Evolutionary conservation across 2,113 vertebrate genomes (phyloP).

Genomic region (Austrofundulus limnaeus): DNA sequence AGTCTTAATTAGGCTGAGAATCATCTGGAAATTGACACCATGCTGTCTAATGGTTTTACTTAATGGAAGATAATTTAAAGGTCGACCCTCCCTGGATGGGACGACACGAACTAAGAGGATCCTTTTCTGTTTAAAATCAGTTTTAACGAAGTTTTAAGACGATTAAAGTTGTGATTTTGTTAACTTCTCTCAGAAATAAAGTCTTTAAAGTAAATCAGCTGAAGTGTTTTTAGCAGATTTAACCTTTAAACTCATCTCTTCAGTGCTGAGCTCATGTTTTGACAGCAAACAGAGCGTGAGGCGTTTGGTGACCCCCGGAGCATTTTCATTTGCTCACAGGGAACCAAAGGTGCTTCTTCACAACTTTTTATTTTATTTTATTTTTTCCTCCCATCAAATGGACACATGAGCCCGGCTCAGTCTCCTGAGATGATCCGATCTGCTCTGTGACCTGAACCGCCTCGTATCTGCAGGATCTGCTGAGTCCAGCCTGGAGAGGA

Average conservation of each 20-base stretch:
- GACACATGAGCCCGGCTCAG: constrained; percentile 4
- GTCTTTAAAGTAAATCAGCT: too few relatives aligned
- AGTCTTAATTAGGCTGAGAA: too few relatives aligned
- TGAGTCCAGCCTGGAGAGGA: too few relatives aligned
- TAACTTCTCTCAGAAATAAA: too few relatives aligned
- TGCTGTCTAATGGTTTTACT: too few relatives aligned
- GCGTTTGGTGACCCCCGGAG: neutral
- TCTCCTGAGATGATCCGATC: constrained; percentile 17
- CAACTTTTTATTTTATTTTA: constrained; percentile 12
- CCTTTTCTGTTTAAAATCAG: too few relatives aligned
- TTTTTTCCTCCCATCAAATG: constrained; percentile 34
- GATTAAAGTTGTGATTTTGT: neutral
- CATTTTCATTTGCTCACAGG: constrained; percentile 4
- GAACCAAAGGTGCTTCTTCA: constrained; percentile 11
- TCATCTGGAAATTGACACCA: too few relatives aligned
- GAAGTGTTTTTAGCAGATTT: neutral
- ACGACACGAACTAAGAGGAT: too few relatives aligned
- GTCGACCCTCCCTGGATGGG: too few relatives aligned
- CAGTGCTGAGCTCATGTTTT: neutral
- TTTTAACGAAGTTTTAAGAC: too few relatives aligned
- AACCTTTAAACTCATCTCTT: constrained; percentile 12
- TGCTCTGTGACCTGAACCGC: constrained; percentile 22
- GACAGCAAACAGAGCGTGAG: constrained; percentile 26
- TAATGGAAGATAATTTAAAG: too few relatives aligned
- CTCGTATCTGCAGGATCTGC: constrained; percentile 25